Evolutionary conservation across 2,797 vertebrate species (phyloP).

Genomic region (Mormyrops boulengeri): DNA sequence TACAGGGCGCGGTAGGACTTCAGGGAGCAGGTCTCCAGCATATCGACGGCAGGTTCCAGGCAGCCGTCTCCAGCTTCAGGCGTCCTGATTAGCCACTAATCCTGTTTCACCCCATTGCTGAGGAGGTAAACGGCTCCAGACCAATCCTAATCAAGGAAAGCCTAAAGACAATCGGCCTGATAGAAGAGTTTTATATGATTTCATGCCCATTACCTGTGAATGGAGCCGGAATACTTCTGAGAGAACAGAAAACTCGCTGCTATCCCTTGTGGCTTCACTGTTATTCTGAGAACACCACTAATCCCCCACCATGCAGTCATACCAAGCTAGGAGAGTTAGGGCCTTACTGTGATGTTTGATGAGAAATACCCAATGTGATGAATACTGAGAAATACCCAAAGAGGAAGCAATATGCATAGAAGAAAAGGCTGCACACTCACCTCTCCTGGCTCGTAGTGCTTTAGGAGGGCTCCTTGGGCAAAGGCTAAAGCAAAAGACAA

Average conservation of each 20-base stretch:
- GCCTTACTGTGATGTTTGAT: neutral
- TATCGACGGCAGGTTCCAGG: slow-evolving; percentile 30
- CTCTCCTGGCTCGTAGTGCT: slow-evolving; percentile 45
- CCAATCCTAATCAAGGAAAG: slow-evolving; percentile 37
- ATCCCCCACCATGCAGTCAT: neutral
- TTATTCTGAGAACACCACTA: neutral
- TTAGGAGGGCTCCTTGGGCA: slow-evolving; percentile 75
- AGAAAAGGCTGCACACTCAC: slow-evolving; percentile 35
- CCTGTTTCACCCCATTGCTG: slow-evolving; percentile 31
- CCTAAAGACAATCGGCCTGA: slow-evolving; percentile 31
- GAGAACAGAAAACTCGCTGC: neutral
- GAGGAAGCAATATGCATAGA: slow-evolving; percentile 7
- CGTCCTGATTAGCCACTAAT: slow-evolving; percentile 35
- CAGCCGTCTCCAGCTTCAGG: slow-evolving; percentile 27
- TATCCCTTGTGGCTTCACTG: neutral
- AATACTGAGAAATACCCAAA: neutral
- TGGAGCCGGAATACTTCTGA: neutral
- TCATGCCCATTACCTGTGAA: slow-evolving; percentile 5
- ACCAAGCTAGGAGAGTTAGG: neutral
- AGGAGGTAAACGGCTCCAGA: slow-evolving; percentile 35
- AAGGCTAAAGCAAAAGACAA: slow-evolving; percentile 56
- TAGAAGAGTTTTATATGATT: slow-evolving; percentile 40
- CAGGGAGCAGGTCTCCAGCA: slow-evolving; percentile 11
- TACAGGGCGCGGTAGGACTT: neutral
- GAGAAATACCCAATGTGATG: neutral